These are phyloP conservation scores for Eristalis arbustorum DNA, from an alignment of 2,888 invertebrate genomes.

Conservation along the genomic window DNA sequence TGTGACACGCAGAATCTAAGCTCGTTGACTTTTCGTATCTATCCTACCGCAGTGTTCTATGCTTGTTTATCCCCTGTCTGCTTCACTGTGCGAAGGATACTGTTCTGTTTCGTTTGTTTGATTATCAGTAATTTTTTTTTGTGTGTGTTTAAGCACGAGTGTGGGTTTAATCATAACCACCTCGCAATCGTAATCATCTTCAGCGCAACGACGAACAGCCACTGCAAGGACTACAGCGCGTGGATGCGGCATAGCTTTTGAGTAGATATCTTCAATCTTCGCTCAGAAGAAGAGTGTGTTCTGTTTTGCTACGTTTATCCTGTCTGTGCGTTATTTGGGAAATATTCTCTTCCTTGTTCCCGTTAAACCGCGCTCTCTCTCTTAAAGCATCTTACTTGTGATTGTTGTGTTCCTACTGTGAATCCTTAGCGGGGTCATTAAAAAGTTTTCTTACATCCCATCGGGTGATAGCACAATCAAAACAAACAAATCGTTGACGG, in stretches of 20 bases:
- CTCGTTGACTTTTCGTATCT: slow-evolving; percentile 60
- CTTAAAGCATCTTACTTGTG: slow-evolving; percentile 52
- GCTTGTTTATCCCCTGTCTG: slow-evolving; percentile 35
- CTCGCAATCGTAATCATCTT: slow-evolving; percentile 33
- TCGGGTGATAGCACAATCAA: slow-evolving; percentile 47
- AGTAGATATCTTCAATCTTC: slow-evolving; percentile 38
- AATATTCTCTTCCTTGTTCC: slow-evolving; percentile 62
- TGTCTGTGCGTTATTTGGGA: slow-evolving; percentile 31
- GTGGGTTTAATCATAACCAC: slow-evolving; percentile 38
- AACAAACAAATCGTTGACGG: slow-evolving; percentile 59
- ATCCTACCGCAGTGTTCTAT: slow-evolving; percentile 34
- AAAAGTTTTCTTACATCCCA: slow-evolving; percentile 42
- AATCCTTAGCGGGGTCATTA: slow-evolving; percentile 58
- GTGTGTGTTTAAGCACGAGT: slow-evolving; percentile 47
- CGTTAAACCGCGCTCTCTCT: slow-evolving; percentile 41
- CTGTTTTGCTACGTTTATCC: slow-evolving; percentile 1
- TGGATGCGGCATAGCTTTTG: slow-evolving; percentile 58
- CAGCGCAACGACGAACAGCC: slow-evolving; percentile 56
- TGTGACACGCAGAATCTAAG: slow-evolving; percentile 70
- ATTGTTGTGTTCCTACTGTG: slow-evolving; percentile 10
- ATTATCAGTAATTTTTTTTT: slow-evolving; percentile 21
- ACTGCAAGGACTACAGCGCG: slow-evolving; percentile 56
- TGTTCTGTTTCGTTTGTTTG: slow-evolving; percentile 38
- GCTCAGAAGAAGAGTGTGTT: background rate
- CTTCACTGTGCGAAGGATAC: slow-evolving; percentile 47